A percentile compares a stretch with the other conserved stretches of the same genome.
Evolutionary conservation across 2,888 invertebrate genomes (phyloP).

Genomic region (Linnaemya tessellans): DNA sequence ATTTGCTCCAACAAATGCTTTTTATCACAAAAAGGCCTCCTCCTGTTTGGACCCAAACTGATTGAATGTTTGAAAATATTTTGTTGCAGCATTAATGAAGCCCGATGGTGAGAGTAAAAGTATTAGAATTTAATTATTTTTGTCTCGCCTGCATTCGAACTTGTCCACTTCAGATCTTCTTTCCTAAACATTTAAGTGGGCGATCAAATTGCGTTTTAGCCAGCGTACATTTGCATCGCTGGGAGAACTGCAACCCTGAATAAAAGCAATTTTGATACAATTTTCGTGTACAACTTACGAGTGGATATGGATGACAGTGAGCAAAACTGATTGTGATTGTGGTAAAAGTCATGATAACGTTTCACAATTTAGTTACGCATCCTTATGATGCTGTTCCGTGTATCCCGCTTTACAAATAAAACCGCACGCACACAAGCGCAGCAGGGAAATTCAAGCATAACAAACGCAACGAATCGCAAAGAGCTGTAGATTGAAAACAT

Average conservation of each 20-base stretch:
- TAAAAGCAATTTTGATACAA: neutral
- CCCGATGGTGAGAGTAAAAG: too few species aligned
- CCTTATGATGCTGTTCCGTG: constrained; percentile 60
- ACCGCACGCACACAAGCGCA: constrained; percentile 42
- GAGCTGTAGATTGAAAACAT: constrained; percentile 36
- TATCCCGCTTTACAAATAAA: constrained; percentile 43
- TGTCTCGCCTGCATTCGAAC: neutral
- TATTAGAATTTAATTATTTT: too few species aligned
- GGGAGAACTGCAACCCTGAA: neutral
- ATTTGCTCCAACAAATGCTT: too few species aligned
- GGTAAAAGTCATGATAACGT: constrained; percentile 62
- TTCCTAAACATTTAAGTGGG: neutral
- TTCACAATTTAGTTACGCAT: constrained; percentile 67
- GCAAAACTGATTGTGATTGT: constrained; percentile 19
- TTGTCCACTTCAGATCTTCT: neutral
- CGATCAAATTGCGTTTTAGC: neutral
- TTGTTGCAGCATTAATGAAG: too few species aligned
- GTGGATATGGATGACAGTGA: constrained; percentile 12
- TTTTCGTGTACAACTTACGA: neutral
- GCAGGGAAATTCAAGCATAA: constrained; percentile 49
- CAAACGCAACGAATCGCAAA: constrained; percentile 69
- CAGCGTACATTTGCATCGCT: neutral
- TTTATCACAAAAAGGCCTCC: too few species aligned
- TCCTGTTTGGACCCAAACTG: too few species aligned
- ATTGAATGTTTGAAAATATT: too few species aligned